These are phyloP conservation scores for Nothocercus julius DNA, from an alignment of 2,113 vertebrate species.

Conservation along the genomic window DNA sequence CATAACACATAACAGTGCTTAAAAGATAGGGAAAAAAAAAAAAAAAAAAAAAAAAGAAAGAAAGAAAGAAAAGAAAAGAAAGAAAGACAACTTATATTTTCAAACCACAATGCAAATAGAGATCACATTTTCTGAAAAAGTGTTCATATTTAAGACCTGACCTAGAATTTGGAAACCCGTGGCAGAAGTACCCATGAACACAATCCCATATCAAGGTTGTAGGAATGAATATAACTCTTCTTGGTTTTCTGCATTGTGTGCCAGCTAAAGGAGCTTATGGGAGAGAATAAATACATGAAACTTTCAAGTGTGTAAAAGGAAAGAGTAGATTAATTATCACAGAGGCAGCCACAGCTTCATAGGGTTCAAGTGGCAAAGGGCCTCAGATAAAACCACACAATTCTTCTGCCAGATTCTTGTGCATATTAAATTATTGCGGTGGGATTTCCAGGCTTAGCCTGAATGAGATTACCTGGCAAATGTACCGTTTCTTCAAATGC, in stretches of 20 bases:
- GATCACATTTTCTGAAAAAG: background rate
- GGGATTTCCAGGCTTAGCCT: constrained; percentile 2
- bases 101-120: background rate
- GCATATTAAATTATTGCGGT: background rate
- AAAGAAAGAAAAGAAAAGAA: no score
- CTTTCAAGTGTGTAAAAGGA: background rate
- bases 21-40: background rate
- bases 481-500: rapidly evolving
- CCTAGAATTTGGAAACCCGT: background rate
- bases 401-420: background rate
- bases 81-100: background rate
- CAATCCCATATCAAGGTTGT: background rate
- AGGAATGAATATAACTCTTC: background rate
- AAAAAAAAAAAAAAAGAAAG: no score
- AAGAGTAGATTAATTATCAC: constrained; percentile 20
- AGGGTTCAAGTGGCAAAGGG: background rate
- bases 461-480: background rate
- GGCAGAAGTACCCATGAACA: background rate
- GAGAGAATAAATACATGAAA: constrained; percentile 20
- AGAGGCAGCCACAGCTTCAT: background rate
- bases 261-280: background rate
- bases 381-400: background rate
- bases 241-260: background rate
- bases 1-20: background rate
- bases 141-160: no score